Base-by-base conservation (phyloP, 2,797 vertebrate genomes). In the Synaphobranchus kaupii region DNA sequence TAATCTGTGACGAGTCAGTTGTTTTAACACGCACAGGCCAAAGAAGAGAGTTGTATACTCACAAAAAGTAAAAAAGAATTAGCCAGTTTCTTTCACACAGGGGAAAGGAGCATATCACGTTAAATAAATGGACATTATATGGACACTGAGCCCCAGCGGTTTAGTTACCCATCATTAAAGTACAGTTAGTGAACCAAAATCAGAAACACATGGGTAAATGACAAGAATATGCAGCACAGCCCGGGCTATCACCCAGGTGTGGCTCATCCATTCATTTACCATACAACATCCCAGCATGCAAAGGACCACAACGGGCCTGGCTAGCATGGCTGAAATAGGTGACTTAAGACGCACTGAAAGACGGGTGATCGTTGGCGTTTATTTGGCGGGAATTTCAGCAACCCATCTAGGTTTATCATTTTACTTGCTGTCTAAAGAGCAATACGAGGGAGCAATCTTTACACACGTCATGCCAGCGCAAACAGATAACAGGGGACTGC, bases 401-500 rank as follows among this genome's bases (percentile, higher is more conserved):
- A 13, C 66, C 66, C 66, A 10, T 20, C 66, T 12, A 71, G 28
- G 66, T n/a, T 31, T n/a, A 10, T 31, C 28, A 12, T 31, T 71
- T 71, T n/a, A 10, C n/a, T 28, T 9, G 13, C 60, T 10, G 66
- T 71, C 17, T 31, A 28, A 10, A 13, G 66, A 71, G n/a, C 10
- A 92, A 94, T 91, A 93, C 90, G 91, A 90, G 88, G 88, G 91
- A 93, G 93, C 91, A 89, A 92, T 94, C 91, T 90, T 88, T 90
- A 91, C 91, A 92, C 87, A 87, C 87, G 93, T 92, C 92, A 92
- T 90, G 87, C 84, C 86, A 88, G 86, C 90, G 58, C 83, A 81
- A 6, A 48, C 83, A 90, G 92, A 95, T 92, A 93, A 93, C 83
- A 48, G 85, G 90, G 91, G 89, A 93, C 85, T 81, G 87, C 86